Evolutionary conservation across 2,888 invertebrate species (phyloP).

Genomic region (Ophion ellenae): DNA sequence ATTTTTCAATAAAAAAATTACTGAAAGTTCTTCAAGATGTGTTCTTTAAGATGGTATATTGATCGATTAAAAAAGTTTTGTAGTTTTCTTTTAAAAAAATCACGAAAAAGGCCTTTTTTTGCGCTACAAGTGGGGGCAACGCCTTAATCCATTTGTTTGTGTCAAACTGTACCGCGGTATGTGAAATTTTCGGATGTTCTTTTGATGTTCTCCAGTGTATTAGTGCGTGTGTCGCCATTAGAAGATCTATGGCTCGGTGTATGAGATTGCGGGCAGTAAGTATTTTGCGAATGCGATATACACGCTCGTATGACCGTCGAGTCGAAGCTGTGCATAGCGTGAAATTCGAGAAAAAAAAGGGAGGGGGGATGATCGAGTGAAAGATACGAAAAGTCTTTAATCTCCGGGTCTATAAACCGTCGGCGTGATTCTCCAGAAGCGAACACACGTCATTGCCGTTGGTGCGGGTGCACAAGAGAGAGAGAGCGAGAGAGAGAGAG

Average conservation of each 20-base stretch:
- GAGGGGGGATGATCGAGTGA: constrained; percentile 41
- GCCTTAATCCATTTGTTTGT: constrained; percentile 22
- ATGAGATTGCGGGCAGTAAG: constrained; percentile 36
- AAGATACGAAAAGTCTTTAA: constrained; percentile 77
- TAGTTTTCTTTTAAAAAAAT: no score
- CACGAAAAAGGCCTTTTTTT: no score
- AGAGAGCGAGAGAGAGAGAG: constrained; percentile 41
- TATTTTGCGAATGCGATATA: constrained; percentile 47
- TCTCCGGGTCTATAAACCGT: constrained; percentile 81
- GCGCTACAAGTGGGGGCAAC: no score
- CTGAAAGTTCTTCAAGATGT: no score
- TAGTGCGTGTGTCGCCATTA: constrained; percentile 41
- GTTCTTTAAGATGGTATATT: no score
- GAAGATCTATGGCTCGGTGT: constrained; percentile 48
- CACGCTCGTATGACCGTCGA: constrained; percentile 20
- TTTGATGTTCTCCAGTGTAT: constrained; percentile 11
- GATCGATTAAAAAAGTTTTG: no score
- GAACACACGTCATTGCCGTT: constrained; percentile 41
- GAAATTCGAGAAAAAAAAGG: constrained; percentile 47
- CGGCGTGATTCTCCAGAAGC: constrained; percentile 62
- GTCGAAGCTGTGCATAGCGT: constrained; percentile 57
- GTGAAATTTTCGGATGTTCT: background rate
- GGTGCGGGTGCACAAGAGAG: constrained; percentile 25
- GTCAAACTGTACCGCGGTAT: background rate
- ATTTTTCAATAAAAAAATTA: no score